A percentile compares a stretch with the other conserved stretches of the same genome.
Evolutionary conservation across 1,140 invertebrate genomes (phyloP).

Genomic region (Octopus sinensis): DNA sequence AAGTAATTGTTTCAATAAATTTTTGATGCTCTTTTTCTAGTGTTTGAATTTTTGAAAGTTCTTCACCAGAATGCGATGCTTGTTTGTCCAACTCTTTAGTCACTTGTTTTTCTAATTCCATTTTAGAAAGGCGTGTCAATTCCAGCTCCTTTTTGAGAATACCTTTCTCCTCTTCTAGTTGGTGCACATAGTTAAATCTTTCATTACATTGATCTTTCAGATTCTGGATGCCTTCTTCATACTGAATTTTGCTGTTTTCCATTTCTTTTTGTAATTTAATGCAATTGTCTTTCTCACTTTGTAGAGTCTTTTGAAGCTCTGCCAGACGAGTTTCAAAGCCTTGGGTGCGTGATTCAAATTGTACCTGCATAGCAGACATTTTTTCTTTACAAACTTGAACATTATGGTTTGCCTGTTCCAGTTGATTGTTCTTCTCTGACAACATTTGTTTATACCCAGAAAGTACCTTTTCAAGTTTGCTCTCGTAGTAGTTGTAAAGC

Average conservation of each 20-base stretch:
- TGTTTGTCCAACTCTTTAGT: too few relatives aligned
- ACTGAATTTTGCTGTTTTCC: slow-evolving; percentile 26
- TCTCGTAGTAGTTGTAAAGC: slow-evolving; percentile 35
- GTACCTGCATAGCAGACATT: slow-evolving; percentile 11
- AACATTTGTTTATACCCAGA: slow-evolving; percentile 31
- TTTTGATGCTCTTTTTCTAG: slow-evolving; percentile 20
- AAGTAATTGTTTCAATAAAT: slow-evolving; percentile 11
- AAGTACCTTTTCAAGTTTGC: slow-evolving; percentile 31
- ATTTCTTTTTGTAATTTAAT: slow-evolving; percentile 30
- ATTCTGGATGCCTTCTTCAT: slow-evolving; percentile 11
- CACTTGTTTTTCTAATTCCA: not conserved
- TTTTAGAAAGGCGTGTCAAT: not conserved
- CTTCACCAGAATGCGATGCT: too few relatives aligned
- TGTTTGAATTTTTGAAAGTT: slow-evolving; percentile 15
- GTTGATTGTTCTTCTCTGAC: slow-evolving; percentile 24
- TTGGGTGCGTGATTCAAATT: slow-evolving; percentile 14
- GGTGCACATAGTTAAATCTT: not conserved
- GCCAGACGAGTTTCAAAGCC: slow-evolving; percentile 27
- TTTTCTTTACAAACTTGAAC: slow-evolving; percentile 15
- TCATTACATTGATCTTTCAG: slow-evolving; percentile 20
- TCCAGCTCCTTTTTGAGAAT: not conserved
- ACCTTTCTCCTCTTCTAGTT: slow-evolving; percentile 16
- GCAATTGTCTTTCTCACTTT: slow-evolving; percentile 22
- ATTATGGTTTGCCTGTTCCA: slow-evolving; percentile 17
- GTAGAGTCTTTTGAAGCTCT: slow-evolving; percentile 21